Base-by-base conservation (phyloP, 2,797 vertebrate species). In the Chelonia mydas region DNA sequence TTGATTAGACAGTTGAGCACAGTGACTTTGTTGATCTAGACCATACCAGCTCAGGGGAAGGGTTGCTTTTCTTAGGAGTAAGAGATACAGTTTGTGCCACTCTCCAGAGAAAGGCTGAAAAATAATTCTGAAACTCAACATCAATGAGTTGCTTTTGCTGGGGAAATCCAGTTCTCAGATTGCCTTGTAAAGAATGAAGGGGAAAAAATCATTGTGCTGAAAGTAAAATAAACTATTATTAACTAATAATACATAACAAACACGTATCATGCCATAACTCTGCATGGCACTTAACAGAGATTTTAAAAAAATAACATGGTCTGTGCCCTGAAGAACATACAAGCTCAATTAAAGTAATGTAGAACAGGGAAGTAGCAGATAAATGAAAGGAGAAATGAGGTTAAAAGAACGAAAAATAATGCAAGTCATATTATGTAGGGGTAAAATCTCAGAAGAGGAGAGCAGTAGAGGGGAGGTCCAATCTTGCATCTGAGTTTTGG, bases 331-430 rank as follows among this genome's bases (percentile, higher is more conserved):
- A 59, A 95, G 85, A 72, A 86, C 74, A 5, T 85, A 15, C 17
- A 78, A 80, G 37, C 47, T 82, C 84, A 88, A 90, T 88, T 85
- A 81, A 8, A 77, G 88, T 90, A 88, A 51, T 85, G 65, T 54
- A 74, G 68, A 94, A 41, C 65, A 87, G 33, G 53, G 83, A 94
- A 50, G 41, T 6, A 93, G 83, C 49, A 17, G 91, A 88, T 47
- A 88, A 88, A 88, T 31, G 37, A 88, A 53, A 27, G 41, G 65
- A 50, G 49, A 72, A 37, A 54, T 93, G 91, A 86, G 1, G 0
- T 88, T 95, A 90, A 90, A 94, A 96, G 68, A 92, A 25, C 87
- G 11, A 0, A 76, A 95, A 95, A 93, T 89, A 72, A 95, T 80
- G 50, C n/a, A 92, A 93, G 59, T 83, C 28, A 72, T 55, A n/a